These are phyloP conservation scores for Acanthurus leucopareius DNA, from an alignment of 2,797 vertebrate species.

Conservation along the genomic window DNA sequence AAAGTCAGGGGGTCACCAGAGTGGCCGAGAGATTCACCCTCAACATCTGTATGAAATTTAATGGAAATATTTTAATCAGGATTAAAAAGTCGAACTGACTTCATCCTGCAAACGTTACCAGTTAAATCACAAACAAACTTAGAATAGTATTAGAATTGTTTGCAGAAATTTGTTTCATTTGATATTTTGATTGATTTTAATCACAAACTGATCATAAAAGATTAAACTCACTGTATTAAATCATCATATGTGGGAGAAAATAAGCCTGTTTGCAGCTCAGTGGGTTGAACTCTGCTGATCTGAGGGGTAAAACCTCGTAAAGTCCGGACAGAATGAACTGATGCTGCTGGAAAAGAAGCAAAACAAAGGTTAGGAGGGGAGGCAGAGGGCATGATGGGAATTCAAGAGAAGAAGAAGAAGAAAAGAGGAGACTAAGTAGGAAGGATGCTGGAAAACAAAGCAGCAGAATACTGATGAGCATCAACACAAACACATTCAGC, in stretches of 20 bases:
- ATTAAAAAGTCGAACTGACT: too few species aligned
- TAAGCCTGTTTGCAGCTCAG: not conserved
- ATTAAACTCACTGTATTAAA: conserved; percentile 9
- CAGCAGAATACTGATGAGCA: conserved; percentile 53
- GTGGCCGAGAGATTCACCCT: too few species aligned
- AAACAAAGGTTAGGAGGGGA: conserved; percentile 31
- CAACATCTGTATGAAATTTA: too few species aligned
- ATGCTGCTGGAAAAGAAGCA: conserved; percentile 35
- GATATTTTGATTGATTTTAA: too few species aligned
- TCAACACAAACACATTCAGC: conserved; percentile 39
- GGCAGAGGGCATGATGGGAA: conserved; percentile 24
- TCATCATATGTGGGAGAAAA: conserved; percentile 18
- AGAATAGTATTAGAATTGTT: too few species aligned
- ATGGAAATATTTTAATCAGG: too few species aligned
- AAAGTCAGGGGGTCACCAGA: too few species aligned
- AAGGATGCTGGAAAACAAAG: not conserved
- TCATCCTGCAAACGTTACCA: too few species aligned
- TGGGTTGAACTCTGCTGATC: conserved; percentile 18
- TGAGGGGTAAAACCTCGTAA: conserved; percentile 21
- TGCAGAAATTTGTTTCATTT: too few species aligned
- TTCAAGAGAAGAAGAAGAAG: conserved; percentile 19
- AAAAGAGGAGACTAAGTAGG: conserved; percentile 11
- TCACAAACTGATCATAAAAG: too few species aligned
- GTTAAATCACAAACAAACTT: too few species aligned
- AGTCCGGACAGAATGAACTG: conserved; percentile 23